Evolutionary conservation across 92 coral and sea anemone species (phyloP).

Genomic region (Pocillopora meandrina): DNA sequence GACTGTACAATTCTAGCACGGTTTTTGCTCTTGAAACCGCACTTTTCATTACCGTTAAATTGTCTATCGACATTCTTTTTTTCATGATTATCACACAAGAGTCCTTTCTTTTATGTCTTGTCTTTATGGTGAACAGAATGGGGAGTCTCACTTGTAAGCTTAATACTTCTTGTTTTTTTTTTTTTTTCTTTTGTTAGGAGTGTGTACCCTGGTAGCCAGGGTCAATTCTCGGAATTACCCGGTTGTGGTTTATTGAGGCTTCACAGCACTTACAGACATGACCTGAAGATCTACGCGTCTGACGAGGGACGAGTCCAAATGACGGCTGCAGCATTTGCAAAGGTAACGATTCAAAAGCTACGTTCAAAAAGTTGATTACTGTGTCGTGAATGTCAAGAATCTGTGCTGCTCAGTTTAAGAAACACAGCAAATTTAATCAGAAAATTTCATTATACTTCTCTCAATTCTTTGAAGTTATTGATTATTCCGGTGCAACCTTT

Average conservation of each 20-base stretch:
- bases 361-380: too few relatives aligned
- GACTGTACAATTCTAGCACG: background rate
- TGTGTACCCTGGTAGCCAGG: constrained; percentile 93
- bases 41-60: too few relatives aligned
- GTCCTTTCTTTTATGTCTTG: too few relatives aligned
- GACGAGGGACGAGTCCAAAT: constrained; percentile 98
- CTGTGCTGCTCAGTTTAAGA: too few relatives aligned
- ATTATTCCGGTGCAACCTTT: too few relatives aligned
- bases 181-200: constrained; percentile 56
- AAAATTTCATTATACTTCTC: too few relatives aligned
- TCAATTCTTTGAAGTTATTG: too few relatives aligned
- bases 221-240: constrained; percentile 81
- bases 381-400: too few relatives aligned
- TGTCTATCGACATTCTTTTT: too few relatives aligned
- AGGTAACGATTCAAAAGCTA: constrained; percentile 46
- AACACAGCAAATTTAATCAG: too few relatives aligned
- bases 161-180: background rate
- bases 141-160: too few relatives aligned
- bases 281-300: constrained; percentile 94
- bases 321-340: constrained; percentile 99
- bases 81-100: too few relatives aligned
- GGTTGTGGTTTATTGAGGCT: constrained; percentile 91
- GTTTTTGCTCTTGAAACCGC: background rate
- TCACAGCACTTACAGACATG: constrained; percentile 98
- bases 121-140: background rate